phyloP scores from a whole-genome alignment of 2,113 vertebrate species.

The Motacilla tschutschensis region DNA sequence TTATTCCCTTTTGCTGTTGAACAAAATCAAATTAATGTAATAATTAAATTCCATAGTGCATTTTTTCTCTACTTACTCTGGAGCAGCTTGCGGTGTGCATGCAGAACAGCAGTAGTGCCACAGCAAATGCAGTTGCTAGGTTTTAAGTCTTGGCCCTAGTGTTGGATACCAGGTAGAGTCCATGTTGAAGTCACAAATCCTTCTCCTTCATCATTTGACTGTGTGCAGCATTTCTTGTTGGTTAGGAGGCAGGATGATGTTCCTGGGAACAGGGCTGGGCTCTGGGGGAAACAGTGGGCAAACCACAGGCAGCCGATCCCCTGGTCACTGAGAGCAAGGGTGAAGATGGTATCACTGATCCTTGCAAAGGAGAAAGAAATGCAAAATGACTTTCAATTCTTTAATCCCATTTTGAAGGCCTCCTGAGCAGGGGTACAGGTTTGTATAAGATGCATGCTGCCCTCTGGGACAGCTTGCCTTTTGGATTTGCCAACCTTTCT shows the following conservation, averaged over 20 bases:
- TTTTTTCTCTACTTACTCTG: slow-evolving; percentile 11
- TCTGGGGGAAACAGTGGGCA: background rate
- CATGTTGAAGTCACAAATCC: background rate
- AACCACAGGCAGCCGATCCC: background rate
- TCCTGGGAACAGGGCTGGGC: background rate
- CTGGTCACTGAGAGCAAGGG: background rate
- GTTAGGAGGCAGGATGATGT: background rate
- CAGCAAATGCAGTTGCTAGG: background rate
- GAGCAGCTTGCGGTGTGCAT: background rate
- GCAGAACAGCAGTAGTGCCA: background rate
- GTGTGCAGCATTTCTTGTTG: accelerated
- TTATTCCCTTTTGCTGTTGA: background rate
- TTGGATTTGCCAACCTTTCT: background rate
- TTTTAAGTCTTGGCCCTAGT: background rate
- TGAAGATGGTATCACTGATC: background rate
- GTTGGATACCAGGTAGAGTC: background rate
- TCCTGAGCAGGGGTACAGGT: background rate
- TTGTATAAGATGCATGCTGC: background rate
- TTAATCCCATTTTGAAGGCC: background rate
- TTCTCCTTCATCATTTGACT: background rate
- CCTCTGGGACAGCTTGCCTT: background rate
- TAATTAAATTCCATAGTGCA: background rate
- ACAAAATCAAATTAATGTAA: slow-evolving; percentile 29
- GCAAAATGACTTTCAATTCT: background rate
- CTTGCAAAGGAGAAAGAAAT: background rate